phyloP scores from a whole-genome alignment of 2,888 invertebrate genomes.

The Eupithecia subumbrata region DNA sequence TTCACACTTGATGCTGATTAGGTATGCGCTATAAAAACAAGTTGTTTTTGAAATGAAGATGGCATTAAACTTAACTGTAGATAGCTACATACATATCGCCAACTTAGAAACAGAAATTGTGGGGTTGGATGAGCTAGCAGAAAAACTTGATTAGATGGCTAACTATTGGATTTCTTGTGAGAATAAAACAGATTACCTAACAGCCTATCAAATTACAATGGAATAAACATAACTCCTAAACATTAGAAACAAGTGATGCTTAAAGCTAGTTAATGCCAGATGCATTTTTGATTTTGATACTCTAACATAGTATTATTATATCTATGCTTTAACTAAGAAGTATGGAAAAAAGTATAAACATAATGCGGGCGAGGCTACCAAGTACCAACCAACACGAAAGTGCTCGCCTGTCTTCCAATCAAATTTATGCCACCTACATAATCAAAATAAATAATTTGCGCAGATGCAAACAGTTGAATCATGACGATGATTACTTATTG shows the following conservation, averaged over 20 bases:
- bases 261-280: not conserved
- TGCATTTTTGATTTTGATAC: not conserved
- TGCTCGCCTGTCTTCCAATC: not conserved
- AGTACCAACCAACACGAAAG: not conserved
- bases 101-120: not conserved
- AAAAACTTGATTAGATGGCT: not conserved
- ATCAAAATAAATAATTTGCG: no score
- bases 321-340: no score
- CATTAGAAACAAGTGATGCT: not conserved
- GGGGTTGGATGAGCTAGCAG: not conserved
- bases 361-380: not conserved
- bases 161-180: not conserved
- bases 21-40: conserved; percentile 22
- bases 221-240: not conserved
- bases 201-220: not conserved
- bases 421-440: not conserved
- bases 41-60: conserved; percentile 20
- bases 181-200: not conserved
- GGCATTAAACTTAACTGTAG: not conserved
- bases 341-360: not conserved
- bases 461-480: no score
- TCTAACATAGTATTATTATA: no score
- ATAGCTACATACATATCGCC: not conserved
- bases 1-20: conserved; percentile 42
- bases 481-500: no score